phyloP scores from a whole-genome alignment of 2,113 vertebrate genomes.

The Phoenicopterus ruber region DNA sequence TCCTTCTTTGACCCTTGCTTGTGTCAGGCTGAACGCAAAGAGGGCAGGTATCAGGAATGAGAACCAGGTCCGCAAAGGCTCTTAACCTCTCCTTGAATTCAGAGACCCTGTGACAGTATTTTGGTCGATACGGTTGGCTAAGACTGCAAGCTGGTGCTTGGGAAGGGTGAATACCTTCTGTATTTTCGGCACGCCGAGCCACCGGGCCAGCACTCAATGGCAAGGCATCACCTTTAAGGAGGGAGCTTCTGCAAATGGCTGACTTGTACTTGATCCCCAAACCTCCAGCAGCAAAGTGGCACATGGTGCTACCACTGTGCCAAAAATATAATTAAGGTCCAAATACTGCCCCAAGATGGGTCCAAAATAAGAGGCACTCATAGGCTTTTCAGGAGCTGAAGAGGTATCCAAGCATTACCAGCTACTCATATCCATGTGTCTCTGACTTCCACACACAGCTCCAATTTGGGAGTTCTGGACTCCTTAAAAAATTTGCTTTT shows the following conservation, averaged over 20 bases:
- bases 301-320: rapidly evolving
- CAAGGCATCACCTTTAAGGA: not conserved
- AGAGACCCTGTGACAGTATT: not conserved
- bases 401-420: not conserved
- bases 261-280: not conserved
- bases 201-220: not conserved
- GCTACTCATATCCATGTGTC: not conserved
- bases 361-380: not conserved
- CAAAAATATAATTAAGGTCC: not conserved
- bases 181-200: not conserved
- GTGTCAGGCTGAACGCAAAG: not conserved
- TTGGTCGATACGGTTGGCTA: not conserved
- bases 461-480: not conserved
- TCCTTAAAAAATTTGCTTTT: not conserved
- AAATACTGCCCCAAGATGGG: not conserved
- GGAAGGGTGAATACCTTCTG: not conserved
- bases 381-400: not conserved
- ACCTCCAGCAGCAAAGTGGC: not conserved
- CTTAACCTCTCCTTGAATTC: not conserved
- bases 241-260: not conserved
- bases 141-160: not conserved
- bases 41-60: not conserved
- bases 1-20: not conserved
- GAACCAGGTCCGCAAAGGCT: not conserved
- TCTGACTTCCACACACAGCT: not conserved